A percentile compares a stretch with the other conserved stretches of the same genome.
These are phyloP conservation scores for Plectropomus leopardus DNA, from an alignment of 2,113 vertebrate genomes.

Conservation along the genomic window DNA sequence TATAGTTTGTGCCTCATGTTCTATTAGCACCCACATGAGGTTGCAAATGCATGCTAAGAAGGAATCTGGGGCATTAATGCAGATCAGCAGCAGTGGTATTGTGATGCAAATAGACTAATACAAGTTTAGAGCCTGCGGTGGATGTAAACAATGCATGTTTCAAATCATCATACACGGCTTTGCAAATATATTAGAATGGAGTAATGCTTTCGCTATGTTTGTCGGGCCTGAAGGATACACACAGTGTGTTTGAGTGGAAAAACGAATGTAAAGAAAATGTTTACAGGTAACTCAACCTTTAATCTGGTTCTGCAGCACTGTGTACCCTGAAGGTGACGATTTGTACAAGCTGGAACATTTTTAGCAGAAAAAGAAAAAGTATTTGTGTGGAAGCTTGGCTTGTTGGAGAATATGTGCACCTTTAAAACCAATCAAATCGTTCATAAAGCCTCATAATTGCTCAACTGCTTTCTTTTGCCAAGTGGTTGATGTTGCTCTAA, in stretches of 20 bases:
- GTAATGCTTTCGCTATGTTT: not conserved
- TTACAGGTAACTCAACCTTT: not conserved
- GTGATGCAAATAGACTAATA: not conserved
- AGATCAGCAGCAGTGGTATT: not conserved
- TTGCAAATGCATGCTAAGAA: not conserved
- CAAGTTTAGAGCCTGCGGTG: not conserved
- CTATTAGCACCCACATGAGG: too few species aligned
- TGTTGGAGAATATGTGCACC: slow-evolving; percentile 20
- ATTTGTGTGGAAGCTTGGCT: not conserved
- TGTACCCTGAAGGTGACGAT: not conserved
- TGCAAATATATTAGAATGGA: not conserved
- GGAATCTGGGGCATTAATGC: not conserved
- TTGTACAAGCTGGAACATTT: not conserved
- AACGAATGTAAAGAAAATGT: not conserved
- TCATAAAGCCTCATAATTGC: slow-evolving; percentile 25
- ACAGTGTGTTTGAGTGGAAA: not conserved
- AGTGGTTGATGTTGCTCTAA: not conserved
- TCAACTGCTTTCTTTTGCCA: slow-evolving; percentile 14
- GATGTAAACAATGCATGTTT: not conserved
- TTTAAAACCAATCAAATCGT: slow-evolving; percentile 52
- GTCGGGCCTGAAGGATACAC: not conserved
- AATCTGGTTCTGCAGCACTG: not conserved
- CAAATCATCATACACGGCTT: not conserved
- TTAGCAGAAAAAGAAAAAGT: not conserved
- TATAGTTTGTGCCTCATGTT: too few species aligned